Percentiles rank a stretch among this genome's conserved stretches.
Conservation (phyloP, 2,113 vertebrate genomes). For the Scophthalmus maximus region DNA sequence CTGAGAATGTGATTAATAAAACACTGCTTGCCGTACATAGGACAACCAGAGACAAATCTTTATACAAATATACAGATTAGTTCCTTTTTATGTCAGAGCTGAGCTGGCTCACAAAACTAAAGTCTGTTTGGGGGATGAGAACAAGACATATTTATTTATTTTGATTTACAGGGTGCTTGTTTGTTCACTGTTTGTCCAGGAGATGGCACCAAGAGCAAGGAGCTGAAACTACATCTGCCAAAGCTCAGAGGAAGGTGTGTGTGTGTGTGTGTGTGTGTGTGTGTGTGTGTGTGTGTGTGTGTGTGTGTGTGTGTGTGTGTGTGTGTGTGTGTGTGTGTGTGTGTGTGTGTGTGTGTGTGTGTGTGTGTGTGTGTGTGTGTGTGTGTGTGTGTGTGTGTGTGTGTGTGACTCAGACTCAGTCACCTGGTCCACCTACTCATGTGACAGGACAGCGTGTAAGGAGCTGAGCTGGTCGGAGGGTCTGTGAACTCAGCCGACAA, state of each 20-base stretch:
- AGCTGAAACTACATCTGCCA: slow-evolving; percentile 1
- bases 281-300: neutral
- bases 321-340: neutral
- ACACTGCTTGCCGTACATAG: neutral
- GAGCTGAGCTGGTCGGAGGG: slow-evolving; percentile 7
- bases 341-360: neutral
- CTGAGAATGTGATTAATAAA: too few relatives aligned
- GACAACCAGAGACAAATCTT: neutral
- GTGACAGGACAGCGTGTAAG: neutral
- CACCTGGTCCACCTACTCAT: neutral
- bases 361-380: neutral
- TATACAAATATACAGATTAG: neutral
- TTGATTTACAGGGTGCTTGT: neutral
- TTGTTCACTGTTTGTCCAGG: slow-evolving; percentile 33
- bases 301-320: neutral
- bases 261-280: neutral
- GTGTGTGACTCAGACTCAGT: too few relatives aligned
- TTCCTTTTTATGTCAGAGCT: neutral
- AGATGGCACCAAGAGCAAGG: slow-evolving; percentile 63
- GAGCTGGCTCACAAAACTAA: neutral
- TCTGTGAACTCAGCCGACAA: slow-evolving; percentile 39
- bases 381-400: neutral
- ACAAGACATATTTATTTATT: neutral
- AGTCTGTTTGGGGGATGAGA: neutral
- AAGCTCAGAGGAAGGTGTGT: neutral